Evolutionary conservation across 2,888 invertebrate genomes (phyloP).

Genomic region (Venustoraphidia nigricollis): DNA sequence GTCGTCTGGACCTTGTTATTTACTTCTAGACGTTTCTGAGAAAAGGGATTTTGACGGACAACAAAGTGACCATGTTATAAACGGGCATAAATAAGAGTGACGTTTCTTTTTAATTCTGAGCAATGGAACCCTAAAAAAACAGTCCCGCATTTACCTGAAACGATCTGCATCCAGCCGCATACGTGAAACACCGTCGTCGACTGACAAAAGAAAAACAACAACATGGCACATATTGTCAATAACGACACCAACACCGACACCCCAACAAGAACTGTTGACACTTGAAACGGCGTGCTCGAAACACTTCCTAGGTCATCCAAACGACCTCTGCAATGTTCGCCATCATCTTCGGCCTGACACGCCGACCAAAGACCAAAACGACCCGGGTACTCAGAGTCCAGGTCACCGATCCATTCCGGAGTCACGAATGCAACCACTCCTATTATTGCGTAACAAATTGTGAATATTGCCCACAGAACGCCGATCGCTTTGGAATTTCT

Average conservation of each 20-base stretch:
- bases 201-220: slow-evolving; percentile 86
- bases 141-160: slow-evolving; percentile 56
- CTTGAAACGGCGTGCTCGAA: slow-evolving; percentile 65
- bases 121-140: too few relatives aligned
- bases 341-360: slow-evolving; percentile 62
- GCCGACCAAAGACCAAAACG: slow-evolving; percentile 87
- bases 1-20: too few relatives aligned
- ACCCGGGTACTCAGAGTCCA: slow-evolving; percentile 73
- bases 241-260: slow-evolving; percentile 72
- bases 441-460: slow-evolving; percentile 92
- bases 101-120: too few relatives aligned
- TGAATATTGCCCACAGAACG: slow-evolving; percentile 95
- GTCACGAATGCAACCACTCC: slow-evolving; percentile 90
- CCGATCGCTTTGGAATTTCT: slow-evolving; percentile 90
- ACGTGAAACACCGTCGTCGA: slow-evolving; percentile 84
- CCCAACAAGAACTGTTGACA: slow-evolving; percentile 79
- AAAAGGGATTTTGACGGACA: too few relatives aligned
- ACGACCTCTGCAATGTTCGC: slow-evolving; percentile 71
- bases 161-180: slow-evolving; percentile 90
- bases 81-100: too few relatives aligned
- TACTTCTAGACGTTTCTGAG: too few relatives aligned
- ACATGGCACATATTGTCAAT: slow-evolving; percentile 73
- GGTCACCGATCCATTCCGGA: slow-evolving; percentile 81
- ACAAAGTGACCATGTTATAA: too few relatives aligned
- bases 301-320: slow-evolving; percentile 71